Conservation (phyloP, 2,888 invertebrate genomes). For the Alsophila aescularia region DNA sequence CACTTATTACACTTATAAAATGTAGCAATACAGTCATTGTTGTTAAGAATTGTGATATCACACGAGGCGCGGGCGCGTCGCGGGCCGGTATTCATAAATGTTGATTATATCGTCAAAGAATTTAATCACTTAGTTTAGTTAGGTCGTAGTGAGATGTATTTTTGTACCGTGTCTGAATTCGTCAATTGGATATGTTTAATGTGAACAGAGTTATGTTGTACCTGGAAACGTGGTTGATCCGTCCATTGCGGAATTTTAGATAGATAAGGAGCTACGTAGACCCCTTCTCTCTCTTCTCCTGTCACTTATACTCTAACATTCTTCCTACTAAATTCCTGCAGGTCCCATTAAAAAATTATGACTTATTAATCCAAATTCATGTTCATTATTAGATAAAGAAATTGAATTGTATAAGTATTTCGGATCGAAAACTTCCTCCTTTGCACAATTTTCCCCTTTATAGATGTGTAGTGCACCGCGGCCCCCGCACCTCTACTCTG, state of each 20-base stretch:
- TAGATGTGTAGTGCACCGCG: slow-evolving; percentile 44
- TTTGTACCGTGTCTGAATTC: slow-evolving; percentile 70
- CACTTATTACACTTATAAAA: slow-evolving; percentile 10
- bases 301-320: slow-evolving; percentile 25
- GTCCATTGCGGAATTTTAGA: slow-evolving; percentile 76
- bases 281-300: slow-evolving; percentile 38
- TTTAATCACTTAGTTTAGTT: slow-evolving; percentile 69
- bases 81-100: slow-evolving; percentile 42
- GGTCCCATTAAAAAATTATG: not conserved
- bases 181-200: slow-evolving; percentile 65
- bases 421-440: slow-evolving; percentile 18
- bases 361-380: slow-evolving; percentile 10
- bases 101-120: slow-evolving; percentile 46
- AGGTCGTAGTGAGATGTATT: slow-evolving; percentile 77
- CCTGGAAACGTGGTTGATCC: slow-evolving; percentile 72
- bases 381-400: slow-evolving; percentile 3
- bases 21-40: slow-evolving; percentile 52
- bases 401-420: slow-evolving; percentile 22
- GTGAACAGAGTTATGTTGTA: slow-evolving; percentile 65
- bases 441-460: slow-evolving; percentile 28
- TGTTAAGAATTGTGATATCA: slow-evolving; percentile 71
- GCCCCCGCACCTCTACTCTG: slow-evolving; percentile 56
- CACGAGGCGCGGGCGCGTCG: slow-evolving; percentile 60
- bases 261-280: slow-evolving; percentile 70
- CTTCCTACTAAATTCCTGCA: slow-evolving; percentile 17